Conservation (phyloP, 2,888 invertebrate genomes). For the Willowsia nigromaculata region DNA sequence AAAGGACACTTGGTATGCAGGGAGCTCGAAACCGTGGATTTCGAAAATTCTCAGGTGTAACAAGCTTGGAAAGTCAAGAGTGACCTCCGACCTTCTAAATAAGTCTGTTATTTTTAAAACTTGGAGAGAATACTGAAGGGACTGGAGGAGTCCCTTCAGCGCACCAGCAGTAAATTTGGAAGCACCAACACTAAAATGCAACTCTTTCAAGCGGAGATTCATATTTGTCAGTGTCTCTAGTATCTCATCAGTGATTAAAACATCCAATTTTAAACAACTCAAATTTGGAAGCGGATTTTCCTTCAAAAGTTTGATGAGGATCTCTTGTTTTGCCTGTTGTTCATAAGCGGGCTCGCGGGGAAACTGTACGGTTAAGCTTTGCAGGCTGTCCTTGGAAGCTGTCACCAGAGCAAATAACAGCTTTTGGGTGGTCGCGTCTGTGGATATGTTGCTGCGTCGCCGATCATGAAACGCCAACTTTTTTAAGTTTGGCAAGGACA, state of each 20-base stretch:
- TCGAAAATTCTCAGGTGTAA: slow-evolving; percentile 61
- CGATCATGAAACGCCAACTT: slow-evolving; percentile 63
- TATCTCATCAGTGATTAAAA: slow-evolving; percentile 69
- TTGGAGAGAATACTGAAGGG: slow-evolving; percentile 51
- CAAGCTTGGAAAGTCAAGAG: slow-evolving; percentile 65
- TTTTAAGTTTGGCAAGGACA: slow-evolving; percentile 51
- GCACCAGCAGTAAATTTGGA: slow-evolving; percentile 62
- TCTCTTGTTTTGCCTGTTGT: slow-evolving; percentile 65
- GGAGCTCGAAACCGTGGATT: slow-evolving; percentile 72
- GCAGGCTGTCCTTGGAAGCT: slow-evolving; percentile 43
- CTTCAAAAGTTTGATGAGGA: slow-evolving; percentile 56
- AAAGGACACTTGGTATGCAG: slow-evolving; percentile 71
- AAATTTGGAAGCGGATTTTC: slow-evolving; percentile 55
- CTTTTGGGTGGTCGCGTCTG: slow-evolving; percentile 55
- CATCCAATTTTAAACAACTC: slow-evolving; percentile 67
- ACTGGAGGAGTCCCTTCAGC: slow-evolving; percentile 48
- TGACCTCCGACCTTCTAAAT: slow-evolving; percentile 70
- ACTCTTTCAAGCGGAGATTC: slow-evolving; percentile 50
- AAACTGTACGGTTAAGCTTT: slow-evolving; percentile 64
- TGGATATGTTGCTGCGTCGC: slow-evolving; percentile 57
- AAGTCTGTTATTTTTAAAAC: slow-evolving; percentile 70
- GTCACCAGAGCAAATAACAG: slow-evolving; percentile 55
- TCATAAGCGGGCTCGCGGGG: slow-evolving; percentile 70
- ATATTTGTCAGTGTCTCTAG: slow-evolving; percentile 39
- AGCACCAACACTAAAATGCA: slow-evolving; percentile 73